Evolutionary conservation across 2,888 invertebrate species (phyloP), one percentile per base, ranked within the genome.

Genomic region (Ennomos fuscantarius): DNA sequence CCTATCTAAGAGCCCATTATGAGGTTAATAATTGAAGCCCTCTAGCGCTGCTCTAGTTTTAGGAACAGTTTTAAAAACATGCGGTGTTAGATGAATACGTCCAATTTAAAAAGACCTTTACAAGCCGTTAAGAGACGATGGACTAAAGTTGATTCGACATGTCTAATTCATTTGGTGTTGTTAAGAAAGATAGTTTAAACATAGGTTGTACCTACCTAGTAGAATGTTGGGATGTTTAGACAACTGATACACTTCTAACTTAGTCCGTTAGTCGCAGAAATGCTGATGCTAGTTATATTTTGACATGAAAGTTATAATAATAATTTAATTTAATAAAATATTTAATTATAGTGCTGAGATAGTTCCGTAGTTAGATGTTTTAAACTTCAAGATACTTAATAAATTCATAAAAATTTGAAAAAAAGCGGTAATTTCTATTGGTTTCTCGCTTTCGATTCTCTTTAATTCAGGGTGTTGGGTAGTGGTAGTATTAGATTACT

Each of bases 1-100:
- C 32, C 40, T 48, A 39, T 43, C 10, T 32, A 33, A 24, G 31
- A n/a, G 36, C 13, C 42, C 36, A 33, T 34, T 36, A 33, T 33
- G 64, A 70, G 66, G 69, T 72, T 67, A 76, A 81, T 83, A 81
- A 81, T 78, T 82, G 72, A 77, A 70, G 74, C 73, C 73, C 74
- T 69, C 73, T 70, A 70, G 70, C 72, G 61, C 59, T 69, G 77
- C 68, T 74, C 74, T 68, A 78, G 65, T 80, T 82, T 76, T 72
- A 70, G 69, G 66, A 66, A 70, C 64, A 49, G 67, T 70, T 81
- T 80, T 73, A 72, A 79, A 80, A 81, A 75, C 70, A 71, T 62
- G 37, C 43, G 33, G 43, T 31, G 34, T 42, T 24, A 49, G 37
- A 55, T 48, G 32, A 43, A 53, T 33, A 44, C 55, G 49, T 33